phyloP scores from a whole-genome alignment of 2,888 invertebrate genomes.

The Tortricodes alternella region DNA sequence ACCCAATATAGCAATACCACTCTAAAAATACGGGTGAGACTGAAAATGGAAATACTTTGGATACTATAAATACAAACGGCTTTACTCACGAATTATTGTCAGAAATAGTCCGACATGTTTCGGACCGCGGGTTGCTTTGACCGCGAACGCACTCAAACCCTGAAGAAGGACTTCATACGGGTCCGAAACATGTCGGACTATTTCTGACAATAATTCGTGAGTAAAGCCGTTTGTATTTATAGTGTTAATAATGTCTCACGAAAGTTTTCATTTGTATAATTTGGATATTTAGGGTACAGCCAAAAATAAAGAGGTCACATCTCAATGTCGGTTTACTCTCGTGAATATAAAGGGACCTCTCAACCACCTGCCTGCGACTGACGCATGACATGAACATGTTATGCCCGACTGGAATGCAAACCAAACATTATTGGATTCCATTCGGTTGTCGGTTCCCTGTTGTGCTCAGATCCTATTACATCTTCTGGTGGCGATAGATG shows the following conservation, averaged over 20 bases:
- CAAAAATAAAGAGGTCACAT: slow-evolving; percentile 20
- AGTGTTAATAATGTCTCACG: too few species aligned
- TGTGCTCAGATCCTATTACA: slow-evolving; percentile 13
- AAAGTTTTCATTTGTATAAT: too few species aligned
- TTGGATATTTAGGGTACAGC: slow-evolving; percentile 15
- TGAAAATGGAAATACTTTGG: slow-evolving; percentile 6
- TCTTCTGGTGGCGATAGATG: neutral
- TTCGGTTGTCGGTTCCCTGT: slow-evolving; percentile 42
- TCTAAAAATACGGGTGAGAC: neutral
- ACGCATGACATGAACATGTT: slow-evolving; percentile 48
- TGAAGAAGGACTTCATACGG: too few species aligned
- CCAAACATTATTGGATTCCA: slow-evolving; percentile 44
- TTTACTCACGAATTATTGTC: too few species aligned
- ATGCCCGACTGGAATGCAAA: slow-evolving; percentile 41
- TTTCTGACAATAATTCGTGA: too few species aligned
- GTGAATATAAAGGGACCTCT: slow-evolving; percentile 57
- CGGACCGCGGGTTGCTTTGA: too few species aligned
- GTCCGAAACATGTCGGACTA: too few species aligned
- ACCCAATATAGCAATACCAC: neutral
- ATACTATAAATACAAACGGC: too few species aligned
- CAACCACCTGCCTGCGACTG: slow-evolving; percentile 43
- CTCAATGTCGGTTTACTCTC: slow-evolving; percentile 34
- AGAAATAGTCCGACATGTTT: too few species aligned
- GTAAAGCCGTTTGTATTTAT: too few species aligned
- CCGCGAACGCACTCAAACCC: too few species aligned